Evolutionary conservation across 2,888 invertebrate species (phyloP), one percentile per base, ranked within the genome.

Genomic region (Pharmacophagus antenor): DNA sequence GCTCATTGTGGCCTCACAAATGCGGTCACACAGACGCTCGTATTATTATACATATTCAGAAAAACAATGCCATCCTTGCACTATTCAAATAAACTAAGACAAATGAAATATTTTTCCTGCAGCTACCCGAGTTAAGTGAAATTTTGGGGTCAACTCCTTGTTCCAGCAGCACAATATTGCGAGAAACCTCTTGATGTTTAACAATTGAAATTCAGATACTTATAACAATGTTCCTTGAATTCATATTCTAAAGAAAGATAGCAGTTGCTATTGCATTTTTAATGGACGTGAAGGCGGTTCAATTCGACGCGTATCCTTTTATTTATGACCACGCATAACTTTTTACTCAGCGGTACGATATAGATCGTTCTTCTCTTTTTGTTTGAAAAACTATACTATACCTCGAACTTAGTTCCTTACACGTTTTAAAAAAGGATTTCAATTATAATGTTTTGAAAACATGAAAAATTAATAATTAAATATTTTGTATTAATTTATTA

Each of bases 1-100:
- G 82, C 76, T 85, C 85, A 88, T 88, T 88, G 88, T 88, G 77
- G 76, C 70, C 70, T 80, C 79, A 77, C 83, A 82, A 88, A 88
- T 84, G 88, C 88, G 88, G 88, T 84, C 88, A 85, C 84, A 84
- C 81, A 79, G 82, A 83, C 83, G 74, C 76, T 77, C 79, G 81
- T 80, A 84, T 83, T 76, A 77, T 76, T 86, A 86, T 85, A 87
- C 84, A 87, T 88, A 86, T 87, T 86, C 83, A 78, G 83, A 86
- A 87, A 87, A 87, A 88, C 87, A 88, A 88, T 86, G 77, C 73
- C 75, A 71, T 82, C 79, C 82, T 84, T 80, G 76, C 78, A 72
- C 85, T 75, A 83, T 87, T 85, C 80, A 85, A 78, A 84, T 82
- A 77, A 76, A 82, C 80, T 77, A 84, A 84, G 80, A 85, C 80